A percentile compares a stretch with the other conserved stretches of the same genome.
Conservation (phyloP, 2,797 vertebrate genomes). For the Fratercula arctica region DNA sequence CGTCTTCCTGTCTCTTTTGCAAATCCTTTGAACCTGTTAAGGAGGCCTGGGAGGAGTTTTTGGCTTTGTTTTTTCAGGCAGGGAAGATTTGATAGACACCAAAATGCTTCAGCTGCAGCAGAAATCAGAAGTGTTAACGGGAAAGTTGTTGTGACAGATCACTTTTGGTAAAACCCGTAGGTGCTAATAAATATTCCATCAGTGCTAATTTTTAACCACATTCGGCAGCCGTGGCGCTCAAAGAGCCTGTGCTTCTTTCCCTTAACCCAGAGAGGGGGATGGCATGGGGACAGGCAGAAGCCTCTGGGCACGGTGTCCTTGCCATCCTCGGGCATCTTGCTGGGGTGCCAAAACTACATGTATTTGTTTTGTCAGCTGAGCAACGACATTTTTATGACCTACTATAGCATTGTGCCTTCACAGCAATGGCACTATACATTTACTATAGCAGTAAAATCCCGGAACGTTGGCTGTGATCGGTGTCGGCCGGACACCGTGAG, state of each 20-base stretch:
- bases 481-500: fast-evolving
- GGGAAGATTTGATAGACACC: not conserved
- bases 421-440: not conserved
- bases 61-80: not conserved
- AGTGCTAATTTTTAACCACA: not conserved
- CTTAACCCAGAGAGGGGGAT: not conserved
- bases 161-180: not conserved
- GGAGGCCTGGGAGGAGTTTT: not conserved
- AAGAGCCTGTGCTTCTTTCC: not conserved
- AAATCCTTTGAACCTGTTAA: not conserved
- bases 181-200: not conserved
- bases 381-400: not conserved
- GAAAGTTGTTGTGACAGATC: not conserved
- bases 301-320: not conserved
- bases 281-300: not conserved
- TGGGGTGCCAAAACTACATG: not conserved
- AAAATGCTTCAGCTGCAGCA: not conserved
- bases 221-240: fast-evolving
- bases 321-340: not conserved
- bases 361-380: not conserved
- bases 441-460: not conserved
- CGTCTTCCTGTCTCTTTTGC: not conserved
- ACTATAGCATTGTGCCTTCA: not conserved
- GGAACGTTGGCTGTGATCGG: not conserved
- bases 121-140: not conserved